These are phyloP conservation scores for Pontoporia blainvillei DNA, from an alignment of 2,113 vertebrate species.

Conservation along the genomic window DNA sequence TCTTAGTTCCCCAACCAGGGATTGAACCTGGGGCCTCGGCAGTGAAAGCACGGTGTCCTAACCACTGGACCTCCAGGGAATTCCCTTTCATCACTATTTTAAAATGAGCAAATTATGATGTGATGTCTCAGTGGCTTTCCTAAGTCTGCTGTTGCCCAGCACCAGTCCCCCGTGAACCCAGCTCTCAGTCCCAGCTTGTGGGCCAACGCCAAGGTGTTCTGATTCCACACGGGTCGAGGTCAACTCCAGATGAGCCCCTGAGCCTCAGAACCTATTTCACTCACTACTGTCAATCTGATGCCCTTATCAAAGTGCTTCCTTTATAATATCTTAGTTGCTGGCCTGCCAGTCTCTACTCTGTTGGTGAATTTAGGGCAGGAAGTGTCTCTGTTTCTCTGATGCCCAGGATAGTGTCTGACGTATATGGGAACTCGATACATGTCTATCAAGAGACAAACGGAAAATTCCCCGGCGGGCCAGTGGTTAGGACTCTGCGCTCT, in stretches of 20 bases:
- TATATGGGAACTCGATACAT: background rate
- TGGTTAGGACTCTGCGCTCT: too few relatives aligned
- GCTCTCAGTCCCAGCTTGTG: background rate
- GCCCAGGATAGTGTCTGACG: background rate
- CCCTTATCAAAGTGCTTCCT: background rate
- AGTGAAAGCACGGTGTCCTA: too few relatives aligned
- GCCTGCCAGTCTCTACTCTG: background rate
- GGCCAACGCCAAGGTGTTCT: background rate
- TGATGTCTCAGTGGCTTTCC: background rate
- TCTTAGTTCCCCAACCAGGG: too few relatives aligned
- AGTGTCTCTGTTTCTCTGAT: background rate
- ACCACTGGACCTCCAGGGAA: too few relatives aligned
- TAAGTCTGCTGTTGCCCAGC: fast-evolving
- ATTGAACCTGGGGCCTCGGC: too few relatives aligned
- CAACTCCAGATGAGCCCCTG: background rate
- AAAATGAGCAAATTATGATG: background rate
- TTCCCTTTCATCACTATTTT: background rate
- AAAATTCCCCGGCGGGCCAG: too few relatives aligned
- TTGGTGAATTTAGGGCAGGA: background rate
- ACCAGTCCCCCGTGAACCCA: background rate
- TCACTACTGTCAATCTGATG: background rate
- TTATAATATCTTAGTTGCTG: background rate
- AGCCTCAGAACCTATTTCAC: background rate
- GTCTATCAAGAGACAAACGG: background rate
- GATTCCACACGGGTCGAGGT: background rate